Evolutionary conservation across 2,797 vertebrate species (phyloP).

Genomic region (Erpetoichthys calabaricus): DNA sequence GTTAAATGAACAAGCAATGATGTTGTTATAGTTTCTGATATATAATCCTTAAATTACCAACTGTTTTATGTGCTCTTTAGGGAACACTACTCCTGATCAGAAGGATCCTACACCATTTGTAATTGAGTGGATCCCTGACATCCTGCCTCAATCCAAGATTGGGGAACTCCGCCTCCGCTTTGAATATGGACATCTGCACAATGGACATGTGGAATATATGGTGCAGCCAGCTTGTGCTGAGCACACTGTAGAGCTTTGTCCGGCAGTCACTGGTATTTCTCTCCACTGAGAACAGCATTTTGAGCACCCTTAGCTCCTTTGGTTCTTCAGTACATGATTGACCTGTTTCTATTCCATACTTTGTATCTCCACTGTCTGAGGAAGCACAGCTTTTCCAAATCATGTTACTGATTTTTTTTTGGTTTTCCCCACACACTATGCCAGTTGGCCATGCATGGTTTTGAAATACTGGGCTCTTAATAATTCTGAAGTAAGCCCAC

Average conservation of each 20-base stretch:
- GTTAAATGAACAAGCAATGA: conserved; percentile 16
- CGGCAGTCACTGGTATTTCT: conserved; percentile 4
- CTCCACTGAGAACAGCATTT: no score
- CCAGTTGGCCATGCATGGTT: no score
- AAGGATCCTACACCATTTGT: conserved; percentile 69
- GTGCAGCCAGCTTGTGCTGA: conserved; percentile 31
- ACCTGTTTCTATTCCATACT: no score
- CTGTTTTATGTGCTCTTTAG: conserved; percentile 27
- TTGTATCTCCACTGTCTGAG: no score
- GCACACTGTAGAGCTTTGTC: conserved; percentile 37
- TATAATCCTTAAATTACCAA: neutral
- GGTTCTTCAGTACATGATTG: no score
- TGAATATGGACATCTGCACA: conserved; percentile 72
- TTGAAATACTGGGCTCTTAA: no score
- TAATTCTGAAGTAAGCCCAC: no score
- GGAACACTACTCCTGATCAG: conserved; percentile 53
- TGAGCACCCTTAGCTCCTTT: no score
- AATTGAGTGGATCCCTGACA: conserved; percentile 80
- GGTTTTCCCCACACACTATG: no score
- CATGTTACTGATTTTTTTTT: no score
- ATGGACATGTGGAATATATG: conserved; percentile 45
- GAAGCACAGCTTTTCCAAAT: no score
- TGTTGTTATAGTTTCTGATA: neutral
- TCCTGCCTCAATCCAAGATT: conserved; percentile 66
- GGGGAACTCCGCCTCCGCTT: conserved; percentile 75